Conservation (phyloP, 2,113 vertebrate species). For the Cottus gobio region DNA sequence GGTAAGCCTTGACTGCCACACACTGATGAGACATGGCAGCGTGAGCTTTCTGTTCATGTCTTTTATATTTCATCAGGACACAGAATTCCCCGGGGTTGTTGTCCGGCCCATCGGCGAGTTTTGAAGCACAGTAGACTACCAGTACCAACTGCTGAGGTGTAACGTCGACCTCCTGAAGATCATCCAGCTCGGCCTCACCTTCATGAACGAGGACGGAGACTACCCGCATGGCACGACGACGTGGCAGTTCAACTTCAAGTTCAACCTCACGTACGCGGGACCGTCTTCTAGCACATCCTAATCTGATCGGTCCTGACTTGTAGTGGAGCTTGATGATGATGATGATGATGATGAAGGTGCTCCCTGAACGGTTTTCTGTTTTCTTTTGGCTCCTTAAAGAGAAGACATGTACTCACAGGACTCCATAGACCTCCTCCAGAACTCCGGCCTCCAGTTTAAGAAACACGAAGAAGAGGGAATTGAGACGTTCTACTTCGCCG, state of each 20-base stretch:
- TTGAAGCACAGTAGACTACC: conserved; percentile 97
- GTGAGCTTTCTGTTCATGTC: not conserved
- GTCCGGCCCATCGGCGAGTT: conserved; percentile 97
- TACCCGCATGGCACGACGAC: conserved; percentile 95
- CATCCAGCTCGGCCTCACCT: conserved; percentile 96
- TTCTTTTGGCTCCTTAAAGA: conserved; percentile 69
- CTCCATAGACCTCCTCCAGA: conserved; percentile 97
- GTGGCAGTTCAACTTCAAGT: conserved; percentile 99
- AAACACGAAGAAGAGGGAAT: conserved; percentile 98
- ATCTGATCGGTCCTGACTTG: not conserved
- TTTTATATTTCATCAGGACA: conserved; percentile 85
- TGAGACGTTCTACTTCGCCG: conserved; percentile 96
- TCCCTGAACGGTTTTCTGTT: not conserved
- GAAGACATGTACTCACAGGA: conserved; percentile 99
- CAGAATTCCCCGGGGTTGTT: conserved; percentile 97
- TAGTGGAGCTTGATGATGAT: not conserved
- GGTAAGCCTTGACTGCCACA: not conserved
- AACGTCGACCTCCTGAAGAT: conserved; percentile 98
- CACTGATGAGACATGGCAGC: no score
- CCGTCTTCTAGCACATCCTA: not conserved
- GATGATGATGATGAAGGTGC: no score
- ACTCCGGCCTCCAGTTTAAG: conserved; percentile 98
- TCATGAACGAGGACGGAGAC: conserved; percentile 97
- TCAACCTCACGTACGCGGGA: conserved; percentile 94
- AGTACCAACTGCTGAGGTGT: conserved; percentile 96